Evolutionary conservation across 2,888 invertebrate genomes (phyloP).

Genomic region (Ormyrus thymus): DNA sequence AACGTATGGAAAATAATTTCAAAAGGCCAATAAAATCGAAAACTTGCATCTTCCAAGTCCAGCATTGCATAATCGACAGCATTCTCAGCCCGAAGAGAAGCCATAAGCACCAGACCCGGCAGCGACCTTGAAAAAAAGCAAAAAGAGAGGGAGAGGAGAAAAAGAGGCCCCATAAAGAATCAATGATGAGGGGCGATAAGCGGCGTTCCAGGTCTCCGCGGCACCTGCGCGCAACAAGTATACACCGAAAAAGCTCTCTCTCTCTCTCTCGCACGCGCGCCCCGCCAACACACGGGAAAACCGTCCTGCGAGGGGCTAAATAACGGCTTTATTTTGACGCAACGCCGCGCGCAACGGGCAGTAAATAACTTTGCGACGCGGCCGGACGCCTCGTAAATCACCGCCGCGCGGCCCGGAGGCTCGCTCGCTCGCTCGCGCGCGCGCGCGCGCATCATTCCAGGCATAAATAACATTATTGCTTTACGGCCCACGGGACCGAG

Average conservation of each 20-base stretch:
- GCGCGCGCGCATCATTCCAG: slow-evolving; percentile 68
- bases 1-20: too few relatives aligned
- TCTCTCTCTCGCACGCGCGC: too few relatives aligned
- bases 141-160: too few relatives aligned
- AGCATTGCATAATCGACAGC: too few relatives aligned
- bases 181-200: slow-evolving; percentile 29
- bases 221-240: neutral
- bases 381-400: slow-evolving; percentile 66
- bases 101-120: too few relatives aligned
- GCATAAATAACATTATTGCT: slow-evolving; percentile 73
- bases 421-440: slow-evolving; percentile 56
- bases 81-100: too few relatives aligned
- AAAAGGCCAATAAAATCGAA: too few relatives aligned
- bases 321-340: slow-evolving; percentile 68
- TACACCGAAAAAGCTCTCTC: too few relatives aligned
- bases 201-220: neutral
- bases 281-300: too few relatives aligned
- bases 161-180: neutral
- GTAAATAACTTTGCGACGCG: slow-evolving; percentile 62
- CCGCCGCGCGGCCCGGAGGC: slow-evolving; percentile 56
- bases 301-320: slow-evolving; percentile 58
- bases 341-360: slow-evolving; percentile 54
- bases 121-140: too few relatives aligned
- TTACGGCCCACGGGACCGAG: slow-evolving; percentile 60
- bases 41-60: too few relatives aligned